Evolutionary conservation across 2,113 vertebrate genomes (phyloP).

Genomic region (Macrotus californicus): DNA sequence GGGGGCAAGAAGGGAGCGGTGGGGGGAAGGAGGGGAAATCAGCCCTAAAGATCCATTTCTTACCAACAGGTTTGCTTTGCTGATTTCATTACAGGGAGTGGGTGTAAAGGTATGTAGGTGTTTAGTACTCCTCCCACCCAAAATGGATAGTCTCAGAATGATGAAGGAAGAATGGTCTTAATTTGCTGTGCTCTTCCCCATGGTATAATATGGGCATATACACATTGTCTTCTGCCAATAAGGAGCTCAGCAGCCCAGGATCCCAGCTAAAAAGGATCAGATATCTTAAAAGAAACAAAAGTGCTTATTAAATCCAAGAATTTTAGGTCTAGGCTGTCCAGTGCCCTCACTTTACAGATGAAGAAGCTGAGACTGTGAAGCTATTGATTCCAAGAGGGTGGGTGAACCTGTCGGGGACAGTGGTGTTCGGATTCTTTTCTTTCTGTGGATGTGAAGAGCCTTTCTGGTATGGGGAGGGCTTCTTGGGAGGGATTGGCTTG

Average conservation of each 20-base stretch:
- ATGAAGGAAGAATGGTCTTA: not conserved
- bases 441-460: not conserved
- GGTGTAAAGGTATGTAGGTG: not conserved
- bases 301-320: not conserved
- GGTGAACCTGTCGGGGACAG: fast-evolving
- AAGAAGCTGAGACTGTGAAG: not conserved
- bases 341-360: not conserved
- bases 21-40: not conserved
- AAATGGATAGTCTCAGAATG: not conserved
- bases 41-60: not conserved
- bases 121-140: not conserved
- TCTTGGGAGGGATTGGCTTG: not conserved
- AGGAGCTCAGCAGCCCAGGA: not conserved
- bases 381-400: not conserved
- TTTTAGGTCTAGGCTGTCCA: not conserved
- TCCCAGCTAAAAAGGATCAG: not conserved
- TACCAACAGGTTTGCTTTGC: not conserved
- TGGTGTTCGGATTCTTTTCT: not conserved
- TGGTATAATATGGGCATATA: not conserved
- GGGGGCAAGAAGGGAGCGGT: not conserved
- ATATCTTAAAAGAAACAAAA: not conserved
- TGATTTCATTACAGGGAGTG: not conserved
- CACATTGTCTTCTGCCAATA: not conserved
- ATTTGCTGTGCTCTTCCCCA: not conserved
- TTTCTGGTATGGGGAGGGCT: not conserved